Base-by-base conservation (phyloP, 1,140 invertebrate species). In the Drosophila watanabei region DNA sequence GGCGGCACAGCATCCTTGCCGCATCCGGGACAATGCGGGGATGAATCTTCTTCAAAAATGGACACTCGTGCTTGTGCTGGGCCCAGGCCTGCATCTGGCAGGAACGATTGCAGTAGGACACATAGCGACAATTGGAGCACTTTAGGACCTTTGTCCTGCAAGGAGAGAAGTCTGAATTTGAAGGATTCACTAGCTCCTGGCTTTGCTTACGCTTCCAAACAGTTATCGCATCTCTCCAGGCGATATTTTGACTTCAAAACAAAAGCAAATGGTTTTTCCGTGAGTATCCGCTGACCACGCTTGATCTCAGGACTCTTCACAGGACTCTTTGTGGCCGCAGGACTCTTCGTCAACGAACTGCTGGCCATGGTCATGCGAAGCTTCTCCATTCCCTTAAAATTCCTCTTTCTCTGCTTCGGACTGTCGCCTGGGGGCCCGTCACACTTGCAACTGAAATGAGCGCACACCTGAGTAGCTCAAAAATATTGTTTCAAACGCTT, bases 71-170 rank as follows among this genome's bases (percentile, higher is more conserved):
- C 93, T 96, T 97, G 85, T 98, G 97, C 66, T 96, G 94, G 16
- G 83, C 79, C 97, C 97, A 98, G 4, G 95, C 95, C 73, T 95
- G 94, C 87, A 94, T 96, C 88, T 98, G 97, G 92, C 97, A 98
- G 54, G 84, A 86, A 35, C 94, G 94, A 60, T 95, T 95, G 87
- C 97, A 98, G 77, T 98, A 98, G 91, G 96, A 95, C 4, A 97
- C 96, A 91, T 96, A 97, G n/a, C 96, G 94, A 92, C 97, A 97
- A n/a, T 94, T 96, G 2, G 96, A 95, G 93, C 97, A 97, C 93
- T 96, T 97, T 5, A 95, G 93, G 8, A 97, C 93, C 81, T 96
- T 95, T 2, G 93, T 93, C 68, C 96, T 97, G 39, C 7, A 11
- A 9, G 16, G 8, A 5, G 3, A 14, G 18, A 13, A 33, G 30